These are phyloP conservation scores for Python bivittatus DNA, from an alignment of 2,113 vertebrate genomes.

Conservation along the genomic window DNA sequence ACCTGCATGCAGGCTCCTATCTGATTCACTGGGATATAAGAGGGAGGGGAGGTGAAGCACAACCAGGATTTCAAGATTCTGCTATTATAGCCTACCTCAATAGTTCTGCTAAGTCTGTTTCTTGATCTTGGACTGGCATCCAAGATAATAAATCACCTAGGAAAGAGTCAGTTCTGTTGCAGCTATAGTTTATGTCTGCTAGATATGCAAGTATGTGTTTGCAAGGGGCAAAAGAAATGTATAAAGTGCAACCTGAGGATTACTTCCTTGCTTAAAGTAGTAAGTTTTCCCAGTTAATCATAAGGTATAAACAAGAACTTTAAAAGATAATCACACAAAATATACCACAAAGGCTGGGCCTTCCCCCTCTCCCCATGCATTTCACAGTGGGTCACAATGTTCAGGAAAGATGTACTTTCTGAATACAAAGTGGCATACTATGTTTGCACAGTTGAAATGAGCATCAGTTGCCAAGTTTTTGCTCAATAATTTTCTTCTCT, in stretches of 20 bases:
- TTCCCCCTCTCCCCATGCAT: slow-evolving; percentile 2
- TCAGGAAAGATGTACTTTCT: neutral
- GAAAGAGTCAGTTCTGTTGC: neutral
- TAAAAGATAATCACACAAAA: neutral
- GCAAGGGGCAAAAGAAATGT: neutral
- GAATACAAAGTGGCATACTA: neutral
- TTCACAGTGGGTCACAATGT: neutral
- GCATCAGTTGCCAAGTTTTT: slow-evolving; percentile 1
- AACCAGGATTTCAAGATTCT: neutral
- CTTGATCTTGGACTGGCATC: neutral
- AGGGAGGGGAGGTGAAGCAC: neutral
- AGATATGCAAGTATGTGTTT: neutral
- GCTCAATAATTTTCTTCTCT: slow-evolving; percentile 35
- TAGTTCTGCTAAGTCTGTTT: neutral
- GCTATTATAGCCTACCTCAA: neutral
- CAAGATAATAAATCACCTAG: neutral
- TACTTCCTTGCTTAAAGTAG: neutral
- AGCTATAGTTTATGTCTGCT: neutral
- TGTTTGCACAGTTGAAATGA: slow-evolving; percentile 1
- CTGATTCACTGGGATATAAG: neutral
- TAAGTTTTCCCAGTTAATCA: neutral
- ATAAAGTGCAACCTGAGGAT: neutral
- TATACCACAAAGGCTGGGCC: slow-evolving; percentile 19
- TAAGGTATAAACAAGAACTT: neutral
- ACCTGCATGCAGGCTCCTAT: neutral